phyloP scores from a whole-genome alignment of 2,113 vertebrate species.

The Nesoenas mayeri region DNA sequence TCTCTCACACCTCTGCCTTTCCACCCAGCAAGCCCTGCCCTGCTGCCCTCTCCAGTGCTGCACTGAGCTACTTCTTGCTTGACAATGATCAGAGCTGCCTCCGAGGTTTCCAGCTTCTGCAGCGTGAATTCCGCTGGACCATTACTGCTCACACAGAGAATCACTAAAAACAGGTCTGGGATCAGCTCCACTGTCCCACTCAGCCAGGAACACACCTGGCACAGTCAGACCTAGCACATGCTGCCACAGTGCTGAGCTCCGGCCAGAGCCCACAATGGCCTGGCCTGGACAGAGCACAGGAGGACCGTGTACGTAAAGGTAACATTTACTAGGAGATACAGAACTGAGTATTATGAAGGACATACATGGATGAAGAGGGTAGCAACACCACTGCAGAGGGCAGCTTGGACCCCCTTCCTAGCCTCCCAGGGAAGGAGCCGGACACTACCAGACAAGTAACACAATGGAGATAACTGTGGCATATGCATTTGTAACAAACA shows the following conservation, averaged over 20 bases:
- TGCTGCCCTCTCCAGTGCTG: not conserved
- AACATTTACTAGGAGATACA: slow-evolving; percentile 82
- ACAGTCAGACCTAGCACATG: not conserved
- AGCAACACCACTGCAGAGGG: slow-evolving; percentile 18
- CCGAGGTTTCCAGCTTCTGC: not conserved
- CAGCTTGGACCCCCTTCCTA: slow-evolving; percentile 2
- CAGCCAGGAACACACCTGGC: fast-evolving
- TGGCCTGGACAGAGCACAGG: slow-evolving; percentile 46
- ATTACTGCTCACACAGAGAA: not conserved
- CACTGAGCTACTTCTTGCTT: not conserved
- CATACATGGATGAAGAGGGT: slow-evolving; percentile 76
- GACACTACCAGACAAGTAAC: slow-evolving; percentile 72
- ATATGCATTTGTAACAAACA: slow-evolving; percentile 83
- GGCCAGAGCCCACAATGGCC: not conserved
- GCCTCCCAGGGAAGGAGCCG: slow-evolving; percentile 30
- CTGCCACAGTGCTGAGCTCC: not conserved
- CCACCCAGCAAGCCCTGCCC: not conserved
- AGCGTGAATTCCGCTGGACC: not conserved
- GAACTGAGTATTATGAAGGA: slow-evolving; percentile 80
- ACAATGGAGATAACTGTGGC: slow-evolving; percentile 75
- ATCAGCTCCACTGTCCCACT: not conserved
- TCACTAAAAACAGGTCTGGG: not conserved
- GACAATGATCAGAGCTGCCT: not conserved
- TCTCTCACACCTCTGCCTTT: not conserved
- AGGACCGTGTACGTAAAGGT: slow-evolving; percentile 64